Conservation (phyloP, 92 coral and sea anemone genomes). For the Paramuricea clavata region DNA sequence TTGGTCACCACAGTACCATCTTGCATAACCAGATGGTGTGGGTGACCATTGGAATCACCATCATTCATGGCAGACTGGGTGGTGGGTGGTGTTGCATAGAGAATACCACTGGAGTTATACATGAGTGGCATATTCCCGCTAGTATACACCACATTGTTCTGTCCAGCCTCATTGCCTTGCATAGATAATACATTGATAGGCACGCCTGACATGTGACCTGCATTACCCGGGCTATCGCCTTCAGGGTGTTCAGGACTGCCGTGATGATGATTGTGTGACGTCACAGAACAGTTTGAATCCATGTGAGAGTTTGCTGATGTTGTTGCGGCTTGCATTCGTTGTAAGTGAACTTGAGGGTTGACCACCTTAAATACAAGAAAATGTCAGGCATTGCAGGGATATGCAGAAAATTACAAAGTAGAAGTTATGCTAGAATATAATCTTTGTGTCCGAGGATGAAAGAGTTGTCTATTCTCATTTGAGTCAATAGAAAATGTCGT, state of each 20-base stretch:
- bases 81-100: slow-evolving; percentile 40
- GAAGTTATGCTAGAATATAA: background rate
- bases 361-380: slow-evolving; percentile 35
- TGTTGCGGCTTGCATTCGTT: slow-evolving; percentile 74
- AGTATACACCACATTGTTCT: slow-evolving; percentile 20
- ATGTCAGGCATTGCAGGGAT: background rate
- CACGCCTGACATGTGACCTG: slow-evolving; percentile 41
- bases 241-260: slow-evolving; percentile 33
- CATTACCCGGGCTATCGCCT: slow-evolving; percentile 42
- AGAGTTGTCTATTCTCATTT: slow-evolving; percentile 33
- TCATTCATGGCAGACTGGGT: slow-evolving; percentile 30
- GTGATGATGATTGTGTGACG: slow-evolving; percentile 46
- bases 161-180: slow-evolving; percentile 35
- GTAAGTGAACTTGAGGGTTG: slow-evolving; percentile 89
- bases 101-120: slow-evolving; percentile 33
- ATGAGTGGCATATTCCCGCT: slow-evolving; percentile 46
- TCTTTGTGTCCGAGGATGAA: background rate
- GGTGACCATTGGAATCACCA: slow-evolving; percentile 23
- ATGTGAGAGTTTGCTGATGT: slow-evolving; percentile 41
- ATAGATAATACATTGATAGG: slow-evolving; percentile 44
- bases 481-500: too few species aligned
- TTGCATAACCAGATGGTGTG: slow-evolving; percentile 45
- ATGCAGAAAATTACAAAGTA: background rate
- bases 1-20: slow-evolving; percentile 48
- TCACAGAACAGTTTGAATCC: slow-evolving; percentile 15